These are phyloP conservation scores for Pogonophryne albipinna DNA, from an alignment of 2,797 vertebrate species.

Conservation along the genomic window DNA sequence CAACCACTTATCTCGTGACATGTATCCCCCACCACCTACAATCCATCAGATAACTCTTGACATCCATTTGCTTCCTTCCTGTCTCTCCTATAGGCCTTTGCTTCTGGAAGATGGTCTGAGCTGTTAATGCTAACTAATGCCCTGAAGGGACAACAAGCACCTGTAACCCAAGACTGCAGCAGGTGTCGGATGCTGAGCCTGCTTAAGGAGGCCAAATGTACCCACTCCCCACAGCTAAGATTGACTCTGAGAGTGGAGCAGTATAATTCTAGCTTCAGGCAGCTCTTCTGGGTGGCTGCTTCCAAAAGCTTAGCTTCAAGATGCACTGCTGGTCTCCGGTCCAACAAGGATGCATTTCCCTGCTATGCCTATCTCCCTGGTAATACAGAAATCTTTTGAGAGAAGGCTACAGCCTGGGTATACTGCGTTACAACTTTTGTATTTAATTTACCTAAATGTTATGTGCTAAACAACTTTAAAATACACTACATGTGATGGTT, in stretches of 20 bases:
- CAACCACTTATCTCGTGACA: slow-evolving; percentile 19
- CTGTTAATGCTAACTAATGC: slow-evolving; percentile 70
- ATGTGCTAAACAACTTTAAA: slow-evolving; percentile 2
- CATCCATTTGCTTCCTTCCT: slow-evolving; percentile 35
- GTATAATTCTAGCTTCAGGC: slow-evolving; percentile 78
- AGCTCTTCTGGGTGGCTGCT: slow-evolving; percentile 68
- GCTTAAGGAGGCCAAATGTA: slow-evolving; percentile 69
- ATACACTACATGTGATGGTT: neutral
- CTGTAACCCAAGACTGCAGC: slow-evolving; percentile 72
- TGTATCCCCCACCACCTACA: slow-evolving; percentile 20
- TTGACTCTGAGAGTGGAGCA: slow-evolving; percentile 60
- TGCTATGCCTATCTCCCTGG: slow-evolving; percentile 46
- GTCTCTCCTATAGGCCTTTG: slow-evolving; percentile 21
- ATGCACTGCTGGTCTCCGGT: slow-evolving; percentile 60
- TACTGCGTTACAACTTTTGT: slow-evolving; percentile 9
- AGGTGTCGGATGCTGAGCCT: slow-evolving; percentile 67
- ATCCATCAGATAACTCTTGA: slow-evolving; percentile 47
- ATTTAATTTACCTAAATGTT: slow-evolving; percentile 4
- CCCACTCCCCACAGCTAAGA: slow-evolving; percentile 72
- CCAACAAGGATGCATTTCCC: slow-evolving; percentile 58
- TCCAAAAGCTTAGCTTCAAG: slow-evolving; percentile 70
- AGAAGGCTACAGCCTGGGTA: slow-evolving; percentile 6
- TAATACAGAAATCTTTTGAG: slow-evolving; percentile 48
- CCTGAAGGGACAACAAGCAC: slow-evolving; percentile 67
- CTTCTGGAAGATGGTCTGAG: slow-evolving; percentile 49